phyloP scores from a whole-genome alignment of 2,113 vertebrate species.

The Pardalotus punctatus region DNA sequence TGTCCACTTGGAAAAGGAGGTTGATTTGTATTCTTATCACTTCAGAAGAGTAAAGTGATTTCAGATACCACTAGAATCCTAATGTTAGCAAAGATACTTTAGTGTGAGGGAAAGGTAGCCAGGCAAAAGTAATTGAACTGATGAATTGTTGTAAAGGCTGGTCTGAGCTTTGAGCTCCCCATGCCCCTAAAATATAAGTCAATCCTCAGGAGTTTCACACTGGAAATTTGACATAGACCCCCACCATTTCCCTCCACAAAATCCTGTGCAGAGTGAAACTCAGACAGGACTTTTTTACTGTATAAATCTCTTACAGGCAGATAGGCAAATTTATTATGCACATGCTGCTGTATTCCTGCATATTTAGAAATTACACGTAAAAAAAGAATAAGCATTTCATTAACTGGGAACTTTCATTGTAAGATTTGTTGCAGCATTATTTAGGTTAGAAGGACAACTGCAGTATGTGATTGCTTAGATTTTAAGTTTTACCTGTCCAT shows the following conservation, averaged over 20 bases:
- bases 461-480: not conserved
- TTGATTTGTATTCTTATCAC: not conserved
- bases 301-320: not conserved
- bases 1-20: not conserved
- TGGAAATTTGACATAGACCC: not conserved
- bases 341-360: not conserved
- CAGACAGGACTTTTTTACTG: not conserved
- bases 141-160: not conserved
- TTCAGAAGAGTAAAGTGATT: not conserved
- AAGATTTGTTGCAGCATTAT: not conserved
- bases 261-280: not conserved
- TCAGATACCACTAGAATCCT: not conserved
- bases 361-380: not conserved
- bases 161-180: not conserved
- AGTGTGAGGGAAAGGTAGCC: not conserved
- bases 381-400: not conserved
- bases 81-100: not conserved
- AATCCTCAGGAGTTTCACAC: not conserved
- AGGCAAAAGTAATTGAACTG: not conserved
- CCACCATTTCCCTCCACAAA: not conserved
- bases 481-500: not conserved
- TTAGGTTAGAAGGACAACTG: not conserved
- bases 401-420: not conserved
- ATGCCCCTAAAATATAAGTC: not conserved
- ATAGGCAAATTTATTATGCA: not conserved